phyloP scores from a whole-genome alignment of 2,113 vertebrate genomes.

The Psettodes erumei region DNA sequence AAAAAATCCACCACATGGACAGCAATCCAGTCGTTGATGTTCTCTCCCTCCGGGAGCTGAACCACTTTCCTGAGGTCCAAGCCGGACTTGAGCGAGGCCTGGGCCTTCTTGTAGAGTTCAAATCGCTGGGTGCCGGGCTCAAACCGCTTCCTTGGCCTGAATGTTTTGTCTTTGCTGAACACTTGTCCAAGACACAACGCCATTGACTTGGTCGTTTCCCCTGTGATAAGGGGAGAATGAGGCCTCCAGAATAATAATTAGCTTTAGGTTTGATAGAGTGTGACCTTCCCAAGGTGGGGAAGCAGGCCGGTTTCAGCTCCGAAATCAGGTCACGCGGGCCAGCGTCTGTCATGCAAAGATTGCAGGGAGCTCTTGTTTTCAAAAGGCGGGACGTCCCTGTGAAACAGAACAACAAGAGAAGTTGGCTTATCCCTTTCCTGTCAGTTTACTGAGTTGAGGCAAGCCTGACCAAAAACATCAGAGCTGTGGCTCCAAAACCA shows the following conservation, averaged over 20 bases:
- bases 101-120: constrained; percentile 96
- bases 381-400: constrained; percentile 43
- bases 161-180: constrained; percentile 98
- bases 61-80: constrained; percentile 94
- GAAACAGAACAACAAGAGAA: constrained; percentile 46
- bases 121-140: constrained; percentile 96
- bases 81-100: constrained; percentile 95
- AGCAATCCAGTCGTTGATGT: constrained; percentile 94
- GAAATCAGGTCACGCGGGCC: constrained; percentile 45
- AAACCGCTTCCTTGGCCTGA: constrained; percentile 93
- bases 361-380: constrained; percentile 31
- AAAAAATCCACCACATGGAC: constrained; percentile 99
- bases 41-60: constrained; percentile 91
- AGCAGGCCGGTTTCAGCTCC: constrained; percentile 20
- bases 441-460: not conserved
- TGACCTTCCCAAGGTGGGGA: constrained; percentile 33
- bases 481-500: not conserved
- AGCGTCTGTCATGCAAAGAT: constrained; percentile 44
- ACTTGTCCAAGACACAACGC: constrained; percentile 96
- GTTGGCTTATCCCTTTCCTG: constrained; percentile 10
- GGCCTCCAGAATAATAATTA: constrained; percentile 51
- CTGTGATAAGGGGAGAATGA: constrained; percentile 43
- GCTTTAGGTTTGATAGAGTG: constrained; percentile 25
- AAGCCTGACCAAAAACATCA: not conserved
- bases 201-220: constrained; percentile 80